Percentiles rank a stretch among this genome's conserved stretches.
Conservation (phyloP, 2,888 invertebrate species). For the Lithophane ornitopus region DNA sequence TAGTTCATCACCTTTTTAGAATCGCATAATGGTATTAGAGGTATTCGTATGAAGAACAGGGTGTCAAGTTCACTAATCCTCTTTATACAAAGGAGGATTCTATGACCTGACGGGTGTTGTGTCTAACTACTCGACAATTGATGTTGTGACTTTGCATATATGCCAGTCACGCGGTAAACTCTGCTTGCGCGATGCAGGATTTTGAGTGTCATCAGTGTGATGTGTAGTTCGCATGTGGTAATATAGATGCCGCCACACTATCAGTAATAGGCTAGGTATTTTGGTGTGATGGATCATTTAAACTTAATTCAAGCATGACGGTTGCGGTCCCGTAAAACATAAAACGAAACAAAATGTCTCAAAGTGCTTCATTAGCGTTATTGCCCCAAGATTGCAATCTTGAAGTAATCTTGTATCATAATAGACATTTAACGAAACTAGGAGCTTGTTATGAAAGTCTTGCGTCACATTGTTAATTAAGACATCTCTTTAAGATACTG, state of each 20-base stretch:
- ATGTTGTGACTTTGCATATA: too few relatives aligned
- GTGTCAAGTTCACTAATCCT: too few relatives aligned
- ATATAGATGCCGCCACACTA: too few relatives aligned
- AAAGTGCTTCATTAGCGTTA: conserved; percentile 46
- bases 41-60: too few relatives aligned
- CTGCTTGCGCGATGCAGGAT: too few relatives aligned
- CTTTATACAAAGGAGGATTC: too few relatives aligned
- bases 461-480: conserved; percentile 45
- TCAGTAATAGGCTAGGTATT: neutral
- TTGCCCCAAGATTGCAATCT: conserved; percentile 47
- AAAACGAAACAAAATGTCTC: conserved; percentile 23
- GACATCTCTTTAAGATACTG: conserved; percentile 35
- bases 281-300: neutral
- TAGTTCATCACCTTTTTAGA: neutral
- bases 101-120: too few relatives aligned
- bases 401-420: conserved; percentile 52
- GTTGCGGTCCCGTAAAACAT: neutral
- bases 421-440: conserved; percentile 55
- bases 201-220: too few relatives aligned
- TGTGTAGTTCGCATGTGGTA: too few relatives aligned
- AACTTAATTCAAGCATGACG: neutral
- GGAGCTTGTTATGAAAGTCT: conserved; percentile 50
- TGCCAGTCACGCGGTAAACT: too few relatives aligned
- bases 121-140: too few relatives aligned
- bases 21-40: neutral